Evolutionary conservation across 2,113 vertebrate genomes (phyloP), one percentile per base, ranked within the genome.

Genomic region (Otocyon megalotis): DNA sequence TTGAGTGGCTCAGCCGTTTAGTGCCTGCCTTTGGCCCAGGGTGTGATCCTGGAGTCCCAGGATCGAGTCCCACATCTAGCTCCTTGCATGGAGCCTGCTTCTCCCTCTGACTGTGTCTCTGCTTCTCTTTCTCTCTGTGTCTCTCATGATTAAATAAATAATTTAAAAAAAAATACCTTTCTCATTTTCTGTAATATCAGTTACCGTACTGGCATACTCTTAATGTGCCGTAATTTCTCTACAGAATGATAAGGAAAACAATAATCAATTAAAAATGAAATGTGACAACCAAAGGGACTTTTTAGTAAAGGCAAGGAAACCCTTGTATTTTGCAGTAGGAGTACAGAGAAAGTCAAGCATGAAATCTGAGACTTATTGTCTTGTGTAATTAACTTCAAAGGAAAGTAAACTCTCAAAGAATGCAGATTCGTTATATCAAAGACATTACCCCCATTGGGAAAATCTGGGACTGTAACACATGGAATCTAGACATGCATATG

Each of bases 151-250:
- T 43, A 43, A 43, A 6, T 43, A 43, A 43, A 43, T 43, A 43
- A 43, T 43, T 43, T n/a, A n/a, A 5, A 5, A 43, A 43, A 43
- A 43, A 43, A 43, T 43, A 43, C 43, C 0, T 65, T 43, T 10
- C 6, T 90, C 14, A 10, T 0, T 83, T 90, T 88, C 65, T 90
- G 1, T 32, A 35, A 79, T 77, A 4, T 8, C 3, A 35, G 1
- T 32, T 24, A 6, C 8, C 0, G 60, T 0, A 22, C 28, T 37
- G 13, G 4, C 8, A 48, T 16, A 79, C 2, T 53, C 1, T 43
- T 43, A 8, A 8, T 6, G 12, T 48, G 15, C 5, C 56, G 3
- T 80, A n/a, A 69, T 85, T 95, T 63, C 19, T 80, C 15, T 48
- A 56, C 2, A 54, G 26, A 2, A 88, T 83, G 37, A 65, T 26